Percentiles rank a stretch among this genome's conserved stretches.
These are phyloP conservation scores for Nezara viridula DNA, from an alignment of 2,888 invertebrate species.

Conservation along the genomic window DNA sequence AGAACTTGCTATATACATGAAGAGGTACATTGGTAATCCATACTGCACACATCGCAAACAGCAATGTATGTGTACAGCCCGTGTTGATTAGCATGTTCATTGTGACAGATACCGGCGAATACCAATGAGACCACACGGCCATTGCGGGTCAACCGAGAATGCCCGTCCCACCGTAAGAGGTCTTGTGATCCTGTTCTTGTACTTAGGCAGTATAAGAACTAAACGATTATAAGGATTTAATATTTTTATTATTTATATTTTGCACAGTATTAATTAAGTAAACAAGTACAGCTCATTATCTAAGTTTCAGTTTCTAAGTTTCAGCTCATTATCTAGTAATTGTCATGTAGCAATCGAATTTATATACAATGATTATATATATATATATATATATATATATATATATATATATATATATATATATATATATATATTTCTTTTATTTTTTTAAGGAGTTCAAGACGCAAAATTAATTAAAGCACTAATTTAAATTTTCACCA, in stretches of 20 bases:
- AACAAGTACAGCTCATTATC: too few relatives aligned
- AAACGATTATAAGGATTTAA: not conserved
- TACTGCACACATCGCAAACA: not conserved
- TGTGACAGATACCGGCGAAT: not conserved
- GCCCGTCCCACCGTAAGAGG: not conserved
- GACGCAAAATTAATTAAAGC: too few relatives aligned
- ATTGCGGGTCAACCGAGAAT: not conserved
- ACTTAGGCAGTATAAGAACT: not conserved
- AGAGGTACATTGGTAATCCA: not conserved
- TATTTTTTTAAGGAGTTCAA: too few relatives aligned
- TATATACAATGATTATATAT: too few relatives aligned
- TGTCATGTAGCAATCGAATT: too few relatives aligned
- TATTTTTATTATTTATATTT: not conserved
- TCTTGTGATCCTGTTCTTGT: not conserved
- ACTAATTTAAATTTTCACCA: too few relatives aligned
- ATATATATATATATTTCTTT: too few relatives aligned
- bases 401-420: too few relatives aligned
- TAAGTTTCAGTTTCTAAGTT: too few relatives aligned
- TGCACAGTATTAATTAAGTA: too few relatives aligned
- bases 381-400: too few relatives aligned
- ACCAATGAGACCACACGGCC: conserved; percentile 26
- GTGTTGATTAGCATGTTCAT: conserved; percentile 34
- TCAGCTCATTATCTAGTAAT: too few relatives aligned
- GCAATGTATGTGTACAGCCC: not conserved
- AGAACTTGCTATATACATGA: not conserved